These are phyloP conservation scores for Cordilura impudica DNA, from an alignment of 2,888 invertebrate species.

Conservation along the genomic window DNA sequence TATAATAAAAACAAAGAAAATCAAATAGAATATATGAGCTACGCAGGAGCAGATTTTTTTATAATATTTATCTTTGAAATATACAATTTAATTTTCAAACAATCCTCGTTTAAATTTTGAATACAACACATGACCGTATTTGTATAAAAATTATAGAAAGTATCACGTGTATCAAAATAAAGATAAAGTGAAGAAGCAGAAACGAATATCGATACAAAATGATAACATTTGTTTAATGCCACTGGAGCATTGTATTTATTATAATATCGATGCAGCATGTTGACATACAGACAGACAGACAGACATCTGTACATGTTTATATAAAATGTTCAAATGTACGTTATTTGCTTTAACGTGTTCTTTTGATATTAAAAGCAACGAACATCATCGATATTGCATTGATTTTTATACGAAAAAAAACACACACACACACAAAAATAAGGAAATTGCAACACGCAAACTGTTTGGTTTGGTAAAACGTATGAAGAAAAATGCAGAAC, in stretches of 20 bases:
- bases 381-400: slow-evolving; percentile 47
- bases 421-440: not conserved
- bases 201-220: not conserved
- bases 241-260: slow-evolving; percentile 3
- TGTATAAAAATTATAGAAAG: not conserved
- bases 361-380: slow-evolving; percentile 17
- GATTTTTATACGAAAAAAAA: slow-evolving; percentile 22
- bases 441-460: slow-evolving; percentile 30
- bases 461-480: slow-evolving; percentile 22
- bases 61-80: no score
- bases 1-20: no score
- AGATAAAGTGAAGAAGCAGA: not conserved
- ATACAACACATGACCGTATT: not conserved
- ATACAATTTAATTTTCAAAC: no score
- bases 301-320: not conserved
- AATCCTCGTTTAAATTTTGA: no score
- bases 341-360: slow-evolving; percentile 10
- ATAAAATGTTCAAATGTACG: not conserved
- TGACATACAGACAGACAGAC: no score
- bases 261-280: not conserved
- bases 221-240: slow-evolving; percentile 33
- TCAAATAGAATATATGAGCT: no score
- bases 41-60: no score
- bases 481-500: not conserved
- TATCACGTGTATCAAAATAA: not conserved